These are phyloP conservation scores for Zonitis immaculata DNA, from an alignment of 2,888 invertebrate genomes.

Conservation along the genomic window DNA sequence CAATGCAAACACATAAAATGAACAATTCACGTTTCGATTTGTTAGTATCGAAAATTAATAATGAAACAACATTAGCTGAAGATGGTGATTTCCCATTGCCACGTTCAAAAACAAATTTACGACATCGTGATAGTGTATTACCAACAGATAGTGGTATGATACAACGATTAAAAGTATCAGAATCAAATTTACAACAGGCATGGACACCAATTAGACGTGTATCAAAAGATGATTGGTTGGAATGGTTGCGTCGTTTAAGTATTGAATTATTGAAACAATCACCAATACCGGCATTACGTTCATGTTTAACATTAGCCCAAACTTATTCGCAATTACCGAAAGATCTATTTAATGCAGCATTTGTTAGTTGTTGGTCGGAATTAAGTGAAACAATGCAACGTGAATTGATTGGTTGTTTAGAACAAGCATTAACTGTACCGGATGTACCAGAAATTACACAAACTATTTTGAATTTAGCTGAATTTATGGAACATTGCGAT, in stretches of 20 bases:
- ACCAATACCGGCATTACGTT: slow-evolving; percentile 87
- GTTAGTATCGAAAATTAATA: slow-evolving; percentile 66
- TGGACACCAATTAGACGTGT: slow-evolving; percentile 91
- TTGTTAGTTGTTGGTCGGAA: slow-evolving; percentile 99
- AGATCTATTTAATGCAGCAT: slow-evolving; percentile 97
- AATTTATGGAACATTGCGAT: slow-evolving; percentile 99
- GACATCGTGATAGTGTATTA: slow-evolving; percentile 61
- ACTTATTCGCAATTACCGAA: slow-evolving; percentile 92
- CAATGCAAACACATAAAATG: slow-evolving; percentile 74
- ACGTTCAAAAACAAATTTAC: slow-evolving; percentile 53
- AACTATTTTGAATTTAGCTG: slow-evolving; percentile 93
- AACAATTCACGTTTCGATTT: slow-evolving; percentile 75
- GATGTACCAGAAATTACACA: slow-evolving; percentile 96
- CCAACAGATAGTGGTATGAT: slow-evolving; percentile 68
- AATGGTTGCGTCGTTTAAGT: slow-evolving; percentile 90
- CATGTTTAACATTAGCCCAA: slow-evolving; percentile 89
- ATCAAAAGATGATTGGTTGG: slow-evolving; percentile 98
- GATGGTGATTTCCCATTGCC: slow-evolving; percentile 67
- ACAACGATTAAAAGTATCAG: slow-evolving; percentile 77
- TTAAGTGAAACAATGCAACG: slow-evolving; percentile 73
- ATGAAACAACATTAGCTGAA: slow-evolving; percentile 68
- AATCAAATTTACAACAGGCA: slow-evolving; percentile 78
- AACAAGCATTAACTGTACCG: slow-evolving; percentile 85
- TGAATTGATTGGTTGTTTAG: slow-evolving; percentile 72
- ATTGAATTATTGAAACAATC: slow-evolving; percentile 93